Evolutionary conservation across 2,888 invertebrate species (phyloP).

Genomic region (Cephus sareptanus): DNA sequence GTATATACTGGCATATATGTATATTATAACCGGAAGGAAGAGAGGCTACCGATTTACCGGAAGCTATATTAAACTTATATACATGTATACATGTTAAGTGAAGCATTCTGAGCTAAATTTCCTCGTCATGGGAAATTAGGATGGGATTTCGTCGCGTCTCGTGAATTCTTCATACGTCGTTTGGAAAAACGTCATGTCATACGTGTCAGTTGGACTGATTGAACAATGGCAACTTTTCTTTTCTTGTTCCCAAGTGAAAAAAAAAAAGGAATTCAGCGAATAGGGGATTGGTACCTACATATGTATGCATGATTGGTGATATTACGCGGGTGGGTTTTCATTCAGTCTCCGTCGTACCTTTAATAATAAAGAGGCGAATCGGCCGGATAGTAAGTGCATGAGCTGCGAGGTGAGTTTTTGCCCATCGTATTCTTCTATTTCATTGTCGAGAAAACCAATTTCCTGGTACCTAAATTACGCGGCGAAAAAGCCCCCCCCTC

Average conservation of each 20-base stretch:
- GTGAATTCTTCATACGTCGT: neutral
- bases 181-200: neutral
- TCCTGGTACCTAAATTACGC: slow-evolving; percentile 66
- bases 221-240: neutral
- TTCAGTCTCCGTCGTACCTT: slow-evolving; percentile 14
- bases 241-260: neutral
- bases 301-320: slow-evolving; percentile 19
- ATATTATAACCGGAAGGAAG: neutral
- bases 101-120: neutral
- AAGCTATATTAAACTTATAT: neutral
- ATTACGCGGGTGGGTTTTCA: slow-evolving; percentile 8
- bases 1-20: neutral
- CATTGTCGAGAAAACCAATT: slow-evolving; percentile 67
- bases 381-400: slow-evolving; percentile 10
- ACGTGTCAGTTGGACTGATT: neutral
- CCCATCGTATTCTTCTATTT: slow-evolving; percentile 65
- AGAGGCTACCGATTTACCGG: neutral
- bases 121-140: neutral
- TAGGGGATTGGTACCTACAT: neutral
- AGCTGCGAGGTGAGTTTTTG: slow-evolving; percentile 6
- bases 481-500: slow-evolving; percentile 57
- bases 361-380: slow-evolving; percentile 16
- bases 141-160: neutral
- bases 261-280: neutral
- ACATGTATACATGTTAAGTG: neutral